Evolutionary conservation across 2,888 invertebrate species (phyloP).

Genomic region (Heteromyza rotundicornis): DNA sequence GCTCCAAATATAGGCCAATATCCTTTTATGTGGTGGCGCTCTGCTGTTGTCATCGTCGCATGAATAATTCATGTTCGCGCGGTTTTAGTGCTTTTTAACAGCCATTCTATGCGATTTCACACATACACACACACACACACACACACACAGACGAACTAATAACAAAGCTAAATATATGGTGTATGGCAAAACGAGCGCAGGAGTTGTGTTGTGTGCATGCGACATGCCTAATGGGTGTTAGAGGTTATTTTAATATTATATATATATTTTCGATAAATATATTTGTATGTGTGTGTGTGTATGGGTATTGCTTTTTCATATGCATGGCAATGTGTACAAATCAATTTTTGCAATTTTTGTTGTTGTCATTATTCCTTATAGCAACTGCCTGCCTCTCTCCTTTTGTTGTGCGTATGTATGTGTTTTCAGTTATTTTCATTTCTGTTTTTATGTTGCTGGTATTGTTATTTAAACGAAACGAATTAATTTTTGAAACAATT

Average conservation of each 20-base stretch:
- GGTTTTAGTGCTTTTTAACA: no score
- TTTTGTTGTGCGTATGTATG: not conserved
- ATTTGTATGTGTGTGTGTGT: not conserved
- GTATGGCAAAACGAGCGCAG: no score
- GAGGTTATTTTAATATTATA: not conserved
- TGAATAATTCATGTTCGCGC: no score
- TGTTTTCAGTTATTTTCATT: not conserved
- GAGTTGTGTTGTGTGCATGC: no score
- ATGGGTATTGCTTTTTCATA: not conserved
- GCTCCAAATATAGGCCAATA: no score
- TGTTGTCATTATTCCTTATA: not conserved
- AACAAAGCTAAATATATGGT: no score
- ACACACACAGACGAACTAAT: no score
- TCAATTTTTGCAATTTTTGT: not conserved
- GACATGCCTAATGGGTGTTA: not conserved
- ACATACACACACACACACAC: conserved; percentile 20
- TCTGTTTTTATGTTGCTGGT: not conserved
- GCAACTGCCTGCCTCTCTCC: not conserved
- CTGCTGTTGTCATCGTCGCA: no score
- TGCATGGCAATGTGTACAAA: not conserved
- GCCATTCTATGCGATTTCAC: not conserved
- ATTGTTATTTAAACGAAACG: conserved; percentile 7
- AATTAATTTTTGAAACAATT: conserved; percentile 12
- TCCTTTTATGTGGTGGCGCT: no score
- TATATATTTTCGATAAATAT: not conserved